Conservation (phyloP, 1,140 invertebrate genomes). For the Tetragonula clypearis region DNA sequence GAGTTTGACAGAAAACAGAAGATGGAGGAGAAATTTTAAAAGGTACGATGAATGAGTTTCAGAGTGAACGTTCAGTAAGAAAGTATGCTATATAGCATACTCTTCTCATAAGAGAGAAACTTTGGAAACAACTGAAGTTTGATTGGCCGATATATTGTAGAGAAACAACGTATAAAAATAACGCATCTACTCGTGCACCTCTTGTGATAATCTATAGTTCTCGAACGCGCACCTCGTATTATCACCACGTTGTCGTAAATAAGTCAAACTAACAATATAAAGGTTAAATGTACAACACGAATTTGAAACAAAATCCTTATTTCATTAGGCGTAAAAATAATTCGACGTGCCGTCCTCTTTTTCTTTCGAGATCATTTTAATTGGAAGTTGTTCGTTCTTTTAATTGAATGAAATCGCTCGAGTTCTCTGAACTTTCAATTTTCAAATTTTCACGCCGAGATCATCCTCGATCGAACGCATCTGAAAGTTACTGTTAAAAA, state of each 20-base stretch:
- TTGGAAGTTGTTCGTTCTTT: too few species aligned
- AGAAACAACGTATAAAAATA: neutral
- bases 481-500: too few species aligned
- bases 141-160: too few species aligned
- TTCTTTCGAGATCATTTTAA: too few species aligned
- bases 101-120: neutral
- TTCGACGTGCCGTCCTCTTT: too few species aligned
- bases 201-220: neutral
- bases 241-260: neutral
- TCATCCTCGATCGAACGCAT: too few species aligned
- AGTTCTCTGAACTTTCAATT: too few species aligned
- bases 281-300: neutral
- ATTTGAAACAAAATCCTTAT: neutral
- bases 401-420: too few species aligned
- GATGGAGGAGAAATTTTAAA: neutral
- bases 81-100: neutral
- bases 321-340: too few species aligned
- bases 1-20: neutral
- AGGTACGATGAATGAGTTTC: neutral
- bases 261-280: neutral
- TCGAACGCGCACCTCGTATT: neutral
- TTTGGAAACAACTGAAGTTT: neutral
- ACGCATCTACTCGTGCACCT: neutral
- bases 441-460: too few species aligned
- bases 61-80: neutral